Base-by-base conservation (phyloP, 2,797 vertebrate genomes). In the Smutsia temminckii region DNA sequence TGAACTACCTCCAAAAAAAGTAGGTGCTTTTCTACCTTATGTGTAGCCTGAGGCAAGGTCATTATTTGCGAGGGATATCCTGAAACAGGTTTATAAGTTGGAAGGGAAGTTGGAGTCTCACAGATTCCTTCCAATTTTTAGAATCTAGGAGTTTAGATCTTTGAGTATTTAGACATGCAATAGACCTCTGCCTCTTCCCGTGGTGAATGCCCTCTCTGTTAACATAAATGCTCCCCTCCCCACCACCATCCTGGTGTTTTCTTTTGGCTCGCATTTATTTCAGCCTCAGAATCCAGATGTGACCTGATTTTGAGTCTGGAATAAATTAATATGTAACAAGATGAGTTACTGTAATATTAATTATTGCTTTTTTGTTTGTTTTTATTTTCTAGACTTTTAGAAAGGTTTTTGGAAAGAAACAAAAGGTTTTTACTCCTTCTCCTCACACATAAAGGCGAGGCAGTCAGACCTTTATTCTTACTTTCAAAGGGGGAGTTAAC, bases 211-310 rank as follows among this genome's bases (percentile, higher is more conserved):
- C 29, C 0, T 12, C 84, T 85, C 49, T 51, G 3, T 21, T 27
- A 25, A 23, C 49, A 37, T 51, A 21, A 37, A 34, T 10, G 11
- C 8, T 63, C 57, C 27, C n/a, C n/a, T 40, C 10, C 61, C 20
- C 8, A 13, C 11, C 29, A n/a, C 46, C 3, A 32, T 7, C 32
- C 49, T 46, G 9, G 46, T 46, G 3, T 64, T 87, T 87, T 75
- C 53, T 85, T 94, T 74, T 42, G 68, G 61, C 20, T 80, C 29
- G 32, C 3, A 10, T 71, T 75, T 49, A 61, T 89, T 75, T 94
- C 69, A 55, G 29, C 12, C 49, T 93, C 92, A 80, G 55, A 91
- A 93, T 93, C 84, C 85, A 96, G 88, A 69, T 80, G 80, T 92
- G 90, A 61, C 75, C 59, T 90, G 71, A 64, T 84, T 95, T 74